Evolutionary conservation across 2,113 vertebrate species (phyloP).

Genomic region (Stomatorhinus ivindoensis): DNA sequence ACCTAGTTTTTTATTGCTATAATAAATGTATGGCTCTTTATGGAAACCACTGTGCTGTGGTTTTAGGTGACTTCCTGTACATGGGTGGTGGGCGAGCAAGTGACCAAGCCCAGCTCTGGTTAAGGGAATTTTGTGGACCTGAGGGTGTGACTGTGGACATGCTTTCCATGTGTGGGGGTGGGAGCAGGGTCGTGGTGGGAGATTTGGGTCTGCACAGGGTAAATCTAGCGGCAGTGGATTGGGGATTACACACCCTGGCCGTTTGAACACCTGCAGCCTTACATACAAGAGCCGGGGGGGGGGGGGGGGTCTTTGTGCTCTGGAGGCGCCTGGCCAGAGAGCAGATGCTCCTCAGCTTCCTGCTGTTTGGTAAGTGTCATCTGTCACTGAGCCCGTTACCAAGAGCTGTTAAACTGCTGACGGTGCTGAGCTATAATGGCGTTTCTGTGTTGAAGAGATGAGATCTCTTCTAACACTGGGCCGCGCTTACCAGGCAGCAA

Average conservation of each 20-base stretch:
- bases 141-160: not conserved
- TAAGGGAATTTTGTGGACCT: not conserved
- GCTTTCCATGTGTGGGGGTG: not conserved
- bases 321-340: not conserved
- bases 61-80: not conserved
- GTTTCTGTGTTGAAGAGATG: not conserved
- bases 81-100: not conserved
- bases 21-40: not conserved
- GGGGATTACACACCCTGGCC: not conserved
- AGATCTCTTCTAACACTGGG: not conserved
- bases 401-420: not conserved
- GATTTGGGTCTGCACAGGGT: not conserved
- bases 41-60: not conserved
- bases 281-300: not conserved
- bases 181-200: not conserved
- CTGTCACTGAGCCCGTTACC: not conserved
- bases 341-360: not conserved
- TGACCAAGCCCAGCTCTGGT: not conserved
- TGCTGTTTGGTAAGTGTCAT: not conserved
- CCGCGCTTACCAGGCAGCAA: not conserved
- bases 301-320: not conserved
- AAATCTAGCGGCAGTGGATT: not conserved
- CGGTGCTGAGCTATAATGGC: not conserved
- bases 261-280: not conserved
- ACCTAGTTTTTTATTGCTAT: not conserved